Evolutionary conservation across 2,888 invertebrate genomes (phyloP), one percentile per base, ranked within the genome.

Genomic region (Eilema sororculum): DNA sequence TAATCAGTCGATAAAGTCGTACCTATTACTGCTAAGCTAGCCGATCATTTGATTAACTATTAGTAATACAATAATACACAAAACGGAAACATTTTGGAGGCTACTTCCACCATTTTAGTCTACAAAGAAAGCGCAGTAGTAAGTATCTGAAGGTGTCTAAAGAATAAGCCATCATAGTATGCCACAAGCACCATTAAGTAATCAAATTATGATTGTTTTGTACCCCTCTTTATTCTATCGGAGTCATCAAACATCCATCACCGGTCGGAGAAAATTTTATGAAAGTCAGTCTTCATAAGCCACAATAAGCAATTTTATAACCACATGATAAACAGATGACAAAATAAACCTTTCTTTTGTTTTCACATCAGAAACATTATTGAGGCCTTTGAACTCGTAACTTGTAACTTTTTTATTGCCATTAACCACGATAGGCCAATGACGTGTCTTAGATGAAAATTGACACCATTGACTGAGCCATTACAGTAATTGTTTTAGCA

Each of bases 401-500:
- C 41, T 59, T 37, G 30, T 63, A 63, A 68, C 37, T 57, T 73
- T 52, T 75, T 73, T 75, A 80, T 74, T 74, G 72, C 68, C 63
- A 12, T 41, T 64, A 64, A 65, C 56, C 72, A 75, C 58, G 72
- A 72, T 65, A 65, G 67, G 68, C 58, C 65, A 57, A 56, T 28
- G 65, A 71, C 67, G 57, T n/a, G 33, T 63, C 22, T 22, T 56
- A 57, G 22, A 65, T 22, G 22, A 46, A 64, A 37, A 69, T 41
- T 59, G 65, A 30, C 69, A 67, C 63, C 46, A 68, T 69, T 41
- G 68, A 62, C 25, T 62, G 24, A 56, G 20, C 24, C 13, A 30
- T 52, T 67, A 28, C 24, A 25, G 25, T 28, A 58, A 65, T 30
- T 41, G 46, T 46, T 33, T 37, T 22, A 22, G n/a, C 8, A 37